These are phyloP conservation scores for Hypsopygia costalis DNA, from an alignment of 2,888 invertebrate species.

Conservation along the genomic window DNA sequence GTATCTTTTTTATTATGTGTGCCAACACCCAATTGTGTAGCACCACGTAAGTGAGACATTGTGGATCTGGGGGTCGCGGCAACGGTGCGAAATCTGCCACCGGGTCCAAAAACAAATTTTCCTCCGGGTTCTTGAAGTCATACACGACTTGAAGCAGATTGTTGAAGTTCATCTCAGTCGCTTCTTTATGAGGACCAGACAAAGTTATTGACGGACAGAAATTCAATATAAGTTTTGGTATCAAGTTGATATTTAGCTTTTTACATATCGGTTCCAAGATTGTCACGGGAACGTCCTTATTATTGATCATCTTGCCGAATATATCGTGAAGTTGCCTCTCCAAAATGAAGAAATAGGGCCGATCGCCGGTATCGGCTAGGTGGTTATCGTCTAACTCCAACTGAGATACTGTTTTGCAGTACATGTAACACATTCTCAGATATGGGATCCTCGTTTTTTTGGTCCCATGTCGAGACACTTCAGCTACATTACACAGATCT, in stretches of 20 bases:
- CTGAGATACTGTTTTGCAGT: conserved; percentile 79
- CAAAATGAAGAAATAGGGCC: conserved; percentile 75
- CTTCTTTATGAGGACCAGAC: conserved; percentile 55
- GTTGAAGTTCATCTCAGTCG: conserved; percentile 58
- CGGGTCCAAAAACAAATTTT: conserved; percentile 72
- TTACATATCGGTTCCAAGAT: conserved; percentile 85
- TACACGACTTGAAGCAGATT: conserved; percentile 61
- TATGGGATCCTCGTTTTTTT: conserved; percentile 69
- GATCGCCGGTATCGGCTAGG: conserved; percentile 15
- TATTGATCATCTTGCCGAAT: conserved; percentile 84
- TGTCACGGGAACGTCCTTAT: conserved; percentile 83
- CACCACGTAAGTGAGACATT: conserved; percentile 82
- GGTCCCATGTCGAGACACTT: conserved; percentile 53
- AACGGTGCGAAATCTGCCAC: conserved; percentile 62
- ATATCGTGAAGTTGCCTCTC: conserved; percentile 79
- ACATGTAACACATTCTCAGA: conserved; percentile 78
- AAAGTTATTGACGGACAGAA: conserved; percentile 84
- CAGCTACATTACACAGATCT: conserved; percentile 62
- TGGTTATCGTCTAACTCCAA: conserved; percentile 60
- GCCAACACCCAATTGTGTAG: conserved; percentile 85
- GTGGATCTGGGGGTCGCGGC: conserved; percentile 68
- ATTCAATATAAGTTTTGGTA: conserved; percentile 86
- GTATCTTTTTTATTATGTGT: conserved; percentile 83
- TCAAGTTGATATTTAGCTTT: conserved; percentile 86
- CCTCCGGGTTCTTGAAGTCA: conserved; percentile 64